Base-by-base conservation (phyloP, 2,113 vertebrate species). In the Ameiurus melas region DNA sequence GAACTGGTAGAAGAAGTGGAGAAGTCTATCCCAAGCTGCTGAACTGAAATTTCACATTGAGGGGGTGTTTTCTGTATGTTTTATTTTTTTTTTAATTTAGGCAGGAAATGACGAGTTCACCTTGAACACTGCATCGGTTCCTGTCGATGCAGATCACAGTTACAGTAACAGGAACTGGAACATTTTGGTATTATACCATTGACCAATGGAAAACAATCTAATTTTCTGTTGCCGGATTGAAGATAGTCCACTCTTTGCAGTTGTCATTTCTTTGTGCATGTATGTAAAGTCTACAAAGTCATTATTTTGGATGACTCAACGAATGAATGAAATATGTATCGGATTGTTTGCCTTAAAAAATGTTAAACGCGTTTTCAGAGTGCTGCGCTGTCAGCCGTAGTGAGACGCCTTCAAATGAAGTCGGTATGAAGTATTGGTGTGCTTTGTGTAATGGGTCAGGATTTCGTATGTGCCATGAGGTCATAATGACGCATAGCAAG, bases 401-500 rank as follows among this genome's bases (percentile, higher is more conserved):
- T 58, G 36, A n/a, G 70, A 84, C 51, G 6, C 25, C 55, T 0
- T 77, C 19, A 57, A 47, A 57, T 33, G 30, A 64, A 47, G 83
- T 17, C 0, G 8, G 55, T 81, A 5, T 58, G 43, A 47, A 47
- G 43, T 36, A 33, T 58, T 12, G 8, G 82, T 86, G 30, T 80
- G 77, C 43, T n/a, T 68, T 73, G 64, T 80, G 39, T 78, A 68
- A 86, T 84, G 36, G 86, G 53, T 80, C 55, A 51, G 57, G 83
- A 79, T 86, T 55, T 89, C 13, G 22, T 14, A 30, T 19, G 12
- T 58, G 27, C 82, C 51, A 53, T 66, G 53, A 84, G 81, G 79
- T 88, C 71, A 84, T 71, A 33, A 77, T 39, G 53, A 47, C 81
- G 66, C 62, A 84, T 39, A 58, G 51, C 5, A 27, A 19, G 51